Evolutionary conservation across 2,113 vertebrate species (phyloP), one percentile per base, ranked within the genome.

Genomic region (Dromas ardeola): DNA sequence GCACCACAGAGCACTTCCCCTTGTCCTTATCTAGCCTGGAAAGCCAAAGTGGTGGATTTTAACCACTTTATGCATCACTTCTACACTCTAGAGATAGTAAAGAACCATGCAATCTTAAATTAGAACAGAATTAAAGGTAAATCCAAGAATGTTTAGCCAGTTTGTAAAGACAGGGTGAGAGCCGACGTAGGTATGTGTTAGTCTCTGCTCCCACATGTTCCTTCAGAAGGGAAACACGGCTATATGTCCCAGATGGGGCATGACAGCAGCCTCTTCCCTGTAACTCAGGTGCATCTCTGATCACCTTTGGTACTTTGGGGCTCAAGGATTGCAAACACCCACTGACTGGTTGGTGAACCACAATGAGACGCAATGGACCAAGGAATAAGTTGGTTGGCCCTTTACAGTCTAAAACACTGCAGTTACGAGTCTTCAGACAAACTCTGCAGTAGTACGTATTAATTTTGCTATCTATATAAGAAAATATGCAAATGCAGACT

Each of bases 191-290:
- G 4, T 6, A 34, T 13, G 15, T 77, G 15, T 49, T 76, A 25
- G 5, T 67, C 30, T 87, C 69, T 42, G 36, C 47, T 81, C 34
- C 36, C 10, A 21, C 7, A 9, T 6, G 5, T 25, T 80, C 16
- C 25, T 71, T 58, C 27, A 38, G 62, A 62, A 82, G 23, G 10
- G 14, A 59, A 90, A 34, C 9, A n/a, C 0, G 1, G 7, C 5
- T 55, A 1, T 29, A 4, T 13, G 61, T 55, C 2, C 22, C 27
- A 49, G 43, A 18, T 40, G 2, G 12, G 5, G 7, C 3, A 2
- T 7, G 25, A 49, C 26, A 55, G 20, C n/a, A 93, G 34, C 30
- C 49, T 52, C 19, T 38, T 69, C 63, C 10, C 2, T 27, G 11
- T 58, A 47, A 73, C 38, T 63, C 47, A 45, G 22, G 15, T 6